Percentiles rank a stretch among this genome's conserved stretches.
Conservation (phyloP, 2,888 invertebrate genomes). For the Mayetiola destructor region DNA sequence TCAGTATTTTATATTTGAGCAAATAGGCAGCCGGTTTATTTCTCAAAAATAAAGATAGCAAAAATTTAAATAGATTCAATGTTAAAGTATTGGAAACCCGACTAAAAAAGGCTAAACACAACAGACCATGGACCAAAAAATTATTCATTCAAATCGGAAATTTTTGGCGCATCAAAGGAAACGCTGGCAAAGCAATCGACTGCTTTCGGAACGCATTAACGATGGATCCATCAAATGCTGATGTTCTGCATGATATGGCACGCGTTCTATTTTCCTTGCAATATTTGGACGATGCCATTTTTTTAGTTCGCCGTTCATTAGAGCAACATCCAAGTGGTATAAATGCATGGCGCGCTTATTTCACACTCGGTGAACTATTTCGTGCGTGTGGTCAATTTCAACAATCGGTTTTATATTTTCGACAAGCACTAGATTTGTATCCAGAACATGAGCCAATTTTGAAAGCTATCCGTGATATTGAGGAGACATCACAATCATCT, state of each 20-base stretch:
- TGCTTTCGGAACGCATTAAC: slow-evolving; percentile 76
- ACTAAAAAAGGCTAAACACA: slow-evolving; percentile 61
- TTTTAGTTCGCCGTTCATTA: slow-evolving; percentile 63
- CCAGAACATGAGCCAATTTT: slow-evolving; percentile 67
- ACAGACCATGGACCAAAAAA: slow-evolving; percentile 71
- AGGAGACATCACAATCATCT: slow-evolving; percentile 64
- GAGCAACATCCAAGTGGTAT: slow-evolving; percentile 73
- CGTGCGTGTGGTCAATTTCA: slow-evolving; percentile 82
- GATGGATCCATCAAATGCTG: slow-evolving; percentile 74
- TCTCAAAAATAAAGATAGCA: slow-evolving; percentile 40
- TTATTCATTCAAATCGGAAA: slow-evolving; percentile 84
- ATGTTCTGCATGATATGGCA: slow-evolving; percentile 70
- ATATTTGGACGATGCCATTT: slow-evolving; percentile 80
- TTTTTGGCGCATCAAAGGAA: slow-evolving; percentile 81
- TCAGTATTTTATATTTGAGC: too few relatives aligned
- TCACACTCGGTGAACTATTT: slow-evolving; percentile 80
- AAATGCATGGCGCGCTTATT: slow-evolving; percentile 83
- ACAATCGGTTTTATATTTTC: slow-evolving; percentile 70
- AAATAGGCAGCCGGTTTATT: slow-evolving; percentile 57
- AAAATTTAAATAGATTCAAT: slow-evolving; percentile 49
- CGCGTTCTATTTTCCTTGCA: slow-evolving; percentile 72
- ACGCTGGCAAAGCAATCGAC: slow-evolving; percentile 73
- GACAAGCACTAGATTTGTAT: slow-evolving; percentile 67
- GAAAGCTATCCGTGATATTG: slow-evolving; percentile 65
- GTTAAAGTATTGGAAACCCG: slow-evolving; percentile 58